phyloP scores from a whole-genome alignment of 2,113 vertebrate species.

The Nanger granti region DNA sequence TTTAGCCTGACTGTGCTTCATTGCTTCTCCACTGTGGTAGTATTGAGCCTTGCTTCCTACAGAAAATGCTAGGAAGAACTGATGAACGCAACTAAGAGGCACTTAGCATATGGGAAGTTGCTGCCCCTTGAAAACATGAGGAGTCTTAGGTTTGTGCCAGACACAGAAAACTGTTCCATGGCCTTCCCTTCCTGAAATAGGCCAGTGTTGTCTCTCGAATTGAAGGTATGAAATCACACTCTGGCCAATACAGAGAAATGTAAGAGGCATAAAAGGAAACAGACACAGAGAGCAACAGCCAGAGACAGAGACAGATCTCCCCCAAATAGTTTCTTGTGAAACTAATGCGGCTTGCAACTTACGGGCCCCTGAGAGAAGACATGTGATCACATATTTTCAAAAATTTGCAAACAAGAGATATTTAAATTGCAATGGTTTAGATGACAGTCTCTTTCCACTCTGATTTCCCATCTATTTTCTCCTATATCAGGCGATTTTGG shows the following conservation, averaged over 20 bases:
- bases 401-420: background rate
- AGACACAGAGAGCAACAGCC: background rate
- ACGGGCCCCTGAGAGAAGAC: background rate
- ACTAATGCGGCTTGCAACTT: background rate
- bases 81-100: background rate
- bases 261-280: background rate
- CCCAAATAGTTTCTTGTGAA: background rate
- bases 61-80: conserved; percentile 13
- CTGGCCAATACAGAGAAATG: background rate
- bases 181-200: conserved; percentile 7
- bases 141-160: background rate
- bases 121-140: background rate
- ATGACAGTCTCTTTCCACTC: background rate
- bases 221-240: background rate
- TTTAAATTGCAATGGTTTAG: background rate
- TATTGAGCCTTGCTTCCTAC: background rate
- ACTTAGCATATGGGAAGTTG: background rate
- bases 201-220: background rate
- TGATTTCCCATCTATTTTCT: background rate
- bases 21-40: background rate
- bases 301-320: background rate
- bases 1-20: background rate
- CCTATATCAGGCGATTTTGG: background rate
- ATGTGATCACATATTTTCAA: background rate
- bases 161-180: background rate